A percentile compares a stretch with the other conserved stretches of the same genome.
Conservation (phyloP, 1,140 invertebrate species). For the Diachasmimorpha longicaudata region DNA sequence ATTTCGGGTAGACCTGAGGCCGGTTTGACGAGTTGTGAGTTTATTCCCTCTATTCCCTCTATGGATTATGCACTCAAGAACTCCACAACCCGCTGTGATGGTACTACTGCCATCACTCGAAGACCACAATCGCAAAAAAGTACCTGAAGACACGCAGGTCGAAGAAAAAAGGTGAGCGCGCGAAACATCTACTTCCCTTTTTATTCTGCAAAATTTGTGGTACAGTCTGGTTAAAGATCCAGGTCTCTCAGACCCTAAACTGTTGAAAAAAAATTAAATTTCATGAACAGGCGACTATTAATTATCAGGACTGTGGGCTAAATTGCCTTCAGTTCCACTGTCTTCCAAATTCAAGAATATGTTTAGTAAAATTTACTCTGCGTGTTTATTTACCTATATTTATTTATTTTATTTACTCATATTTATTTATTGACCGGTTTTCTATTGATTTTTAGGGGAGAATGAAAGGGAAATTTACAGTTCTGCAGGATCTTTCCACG, state of each 20-base stretch:
- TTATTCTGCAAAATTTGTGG: neutral
- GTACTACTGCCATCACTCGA: neutral
- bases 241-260: neutral
- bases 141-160: neutral
- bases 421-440: too few relatives aligned
- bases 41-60: conserved; percentile 38
- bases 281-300: too few relatives aligned
- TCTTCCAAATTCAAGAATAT: too few relatives aligned
- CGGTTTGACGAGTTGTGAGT: conserved; percentile 47
- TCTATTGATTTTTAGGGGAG: too few relatives aligned
- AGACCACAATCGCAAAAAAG: neutral
- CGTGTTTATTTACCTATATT: too few relatives aligned
- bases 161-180: neutral
- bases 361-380: too few relatives aligned
- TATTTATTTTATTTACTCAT: too few relatives aligned
- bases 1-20: conserved; percentile 45
- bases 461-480: too few relatives aligned
- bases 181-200: neutral
- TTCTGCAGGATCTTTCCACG: too few relatives aligned
- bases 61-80: conserved; percentile 40
- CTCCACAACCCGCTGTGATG: neutral
- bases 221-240: neutral
- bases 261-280: too few relatives aligned
- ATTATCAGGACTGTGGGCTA: too few relatives aligned
- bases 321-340: too few relatives aligned